These are phyloP conservation scores for Dufourea novaeangliae DNA, from an alignment of 1,140 invertebrate genomes.

Conservation along the genomic window DNA sequence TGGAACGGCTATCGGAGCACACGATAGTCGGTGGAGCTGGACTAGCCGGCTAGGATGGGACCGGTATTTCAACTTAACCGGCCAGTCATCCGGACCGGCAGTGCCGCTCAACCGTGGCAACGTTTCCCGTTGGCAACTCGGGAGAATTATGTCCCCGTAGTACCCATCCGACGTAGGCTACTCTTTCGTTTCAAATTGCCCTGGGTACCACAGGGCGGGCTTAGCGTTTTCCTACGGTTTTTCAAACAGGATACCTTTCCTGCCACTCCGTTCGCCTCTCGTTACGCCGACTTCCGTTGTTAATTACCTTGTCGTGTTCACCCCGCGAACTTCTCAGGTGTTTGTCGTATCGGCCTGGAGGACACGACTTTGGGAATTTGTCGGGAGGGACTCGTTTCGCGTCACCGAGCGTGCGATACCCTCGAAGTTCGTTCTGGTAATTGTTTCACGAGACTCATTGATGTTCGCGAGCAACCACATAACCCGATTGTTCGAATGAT, in stretches of 20 bases:
- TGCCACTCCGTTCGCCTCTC: background rate
- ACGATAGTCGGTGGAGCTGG: slow-evolving; percentile 51
- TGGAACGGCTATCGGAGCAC: slow-evolving; percentile 61
- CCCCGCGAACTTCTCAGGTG: background rate
- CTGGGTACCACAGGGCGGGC: background rate
- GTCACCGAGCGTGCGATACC: too few relatives aligned
- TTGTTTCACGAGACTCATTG: too few relatives aligned
- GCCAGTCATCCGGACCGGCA: slow-evolving; percentile 68
- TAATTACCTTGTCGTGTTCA: slow-evolving; percentile 8
- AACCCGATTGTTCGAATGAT: too few relatives aligned
- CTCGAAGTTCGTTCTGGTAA: background rate
- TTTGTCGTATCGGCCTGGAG: background rate
- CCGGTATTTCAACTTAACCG: slow-evolving; percentile 76
- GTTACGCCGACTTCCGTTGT: background rate
- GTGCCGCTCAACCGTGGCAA: slow-evolving; percentile 72
- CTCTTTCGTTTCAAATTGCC: slow-evolving; percentile 24
- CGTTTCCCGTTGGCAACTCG: slow-evolving; percentile 9
- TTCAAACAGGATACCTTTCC: background rate
- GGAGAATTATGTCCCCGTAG: slow-evolving; percentile 36
- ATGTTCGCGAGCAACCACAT: too few relatives aligned
- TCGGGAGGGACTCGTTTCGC: background rate
- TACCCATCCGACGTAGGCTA: background rate
- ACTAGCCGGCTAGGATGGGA: slow-evolving; percentile 69
- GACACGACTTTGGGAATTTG: background rate
- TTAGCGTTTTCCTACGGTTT: background rate